A percentile compares a stretch with the other conserved stretches of the same genome.
phyloP scores from a whole-genome alignment of 2,113 vertebrate species.

The Sebastes schlegelii region DNA sequence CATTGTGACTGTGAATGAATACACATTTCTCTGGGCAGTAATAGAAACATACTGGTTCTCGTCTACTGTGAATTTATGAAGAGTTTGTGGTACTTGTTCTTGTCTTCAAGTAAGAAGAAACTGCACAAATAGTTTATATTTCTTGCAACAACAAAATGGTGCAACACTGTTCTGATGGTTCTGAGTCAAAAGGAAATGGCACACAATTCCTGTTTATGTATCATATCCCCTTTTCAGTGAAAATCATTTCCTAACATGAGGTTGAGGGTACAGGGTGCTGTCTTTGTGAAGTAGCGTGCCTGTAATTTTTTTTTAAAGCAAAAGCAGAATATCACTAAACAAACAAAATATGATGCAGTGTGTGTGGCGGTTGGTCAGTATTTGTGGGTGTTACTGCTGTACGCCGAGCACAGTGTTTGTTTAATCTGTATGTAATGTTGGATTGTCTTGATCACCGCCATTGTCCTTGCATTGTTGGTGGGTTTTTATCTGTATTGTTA shows the following conservation, averaged over 20 bases:
- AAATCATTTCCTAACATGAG: background rate
- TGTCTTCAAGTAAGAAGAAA: background rate
- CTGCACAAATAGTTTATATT: background rate
- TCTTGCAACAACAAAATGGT: conserved; percentile 4
- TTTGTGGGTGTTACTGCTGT: background rate
- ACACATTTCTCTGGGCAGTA: background rate
- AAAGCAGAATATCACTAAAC: background rate
- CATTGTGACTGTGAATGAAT: background rate
- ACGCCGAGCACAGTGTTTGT: background rate
- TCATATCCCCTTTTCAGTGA: conserved; percentile 34
- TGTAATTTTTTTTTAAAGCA: background rate
- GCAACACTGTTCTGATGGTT: background rate
- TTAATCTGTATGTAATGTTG: background rate
- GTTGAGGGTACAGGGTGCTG: background rate
- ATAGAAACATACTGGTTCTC: background rate
- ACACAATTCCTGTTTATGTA: background rate
- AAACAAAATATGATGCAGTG: background rate
- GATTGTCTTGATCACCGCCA: background rate
- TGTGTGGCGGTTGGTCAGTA: background rate
- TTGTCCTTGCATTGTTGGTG: background rate
- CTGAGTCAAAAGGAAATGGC: conserved; percentile 19
- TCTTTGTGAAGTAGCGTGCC: background rate
- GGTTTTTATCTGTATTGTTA: background rate
- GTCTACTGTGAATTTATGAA: background rate
- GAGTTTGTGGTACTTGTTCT: background rate